These are phyloP conservation scores for Aspidoscelis tigris DNA, from an alignment of 2,113 vertebrate species.

Conservation along the genomic window DNA sequence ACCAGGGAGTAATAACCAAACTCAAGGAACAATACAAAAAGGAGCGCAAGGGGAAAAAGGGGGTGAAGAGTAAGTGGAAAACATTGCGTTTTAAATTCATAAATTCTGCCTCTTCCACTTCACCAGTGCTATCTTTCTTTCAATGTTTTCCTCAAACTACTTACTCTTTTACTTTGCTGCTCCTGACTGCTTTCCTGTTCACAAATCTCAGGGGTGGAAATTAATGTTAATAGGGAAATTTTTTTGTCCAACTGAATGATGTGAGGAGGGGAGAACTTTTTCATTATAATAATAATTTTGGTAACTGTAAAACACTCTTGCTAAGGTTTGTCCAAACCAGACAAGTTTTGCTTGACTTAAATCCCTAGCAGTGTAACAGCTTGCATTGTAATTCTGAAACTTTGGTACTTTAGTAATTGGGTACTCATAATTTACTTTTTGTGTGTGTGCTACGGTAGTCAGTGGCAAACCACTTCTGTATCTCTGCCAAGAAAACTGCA, in stretches of 20 bases:
- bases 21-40: slow-evolving; percentile 99
- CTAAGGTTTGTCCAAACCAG: slow-evolving; percentile 40
- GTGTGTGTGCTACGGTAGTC: background rate
- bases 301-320: background rate
- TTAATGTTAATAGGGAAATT: slow-evolving; percentile 67
- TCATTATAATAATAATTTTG: background rate
- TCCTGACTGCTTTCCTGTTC: slow-evolving; percentile 77
- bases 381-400: background rate
- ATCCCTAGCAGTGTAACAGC: background rate
- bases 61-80: slow-evolving; percentile 99
- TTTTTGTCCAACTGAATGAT: slow-evolving; percentile 40
- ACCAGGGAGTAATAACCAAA: slow-evolving; percentile 99
- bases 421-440: background rate
- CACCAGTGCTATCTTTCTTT: slow-evolving; percentile 74
- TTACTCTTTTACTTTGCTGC: slow-evolving; percentile 84
- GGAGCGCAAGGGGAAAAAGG: slow-evolving; percentile 99
- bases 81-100: slow-evolving; percentile 79
- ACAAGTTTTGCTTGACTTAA: background rate
- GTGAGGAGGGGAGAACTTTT: slow-evolving; percentile 38
- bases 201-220: slow-evolving; percentile 79
- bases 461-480: too few relatives aligned
- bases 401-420: background rate
- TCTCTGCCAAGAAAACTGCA: too few relatives aligned
- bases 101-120: slow-evolving; percentile 77
- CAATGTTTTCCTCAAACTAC: slow-evolving; percentile 83